Percentiles rank a stretch among this genome's conserved stretches.
These are phyloP conservation scores for Drosophila ustulata DNA, from an alignment of 2,888 invertebrate species.

Conservation along the genomic window DNA sequence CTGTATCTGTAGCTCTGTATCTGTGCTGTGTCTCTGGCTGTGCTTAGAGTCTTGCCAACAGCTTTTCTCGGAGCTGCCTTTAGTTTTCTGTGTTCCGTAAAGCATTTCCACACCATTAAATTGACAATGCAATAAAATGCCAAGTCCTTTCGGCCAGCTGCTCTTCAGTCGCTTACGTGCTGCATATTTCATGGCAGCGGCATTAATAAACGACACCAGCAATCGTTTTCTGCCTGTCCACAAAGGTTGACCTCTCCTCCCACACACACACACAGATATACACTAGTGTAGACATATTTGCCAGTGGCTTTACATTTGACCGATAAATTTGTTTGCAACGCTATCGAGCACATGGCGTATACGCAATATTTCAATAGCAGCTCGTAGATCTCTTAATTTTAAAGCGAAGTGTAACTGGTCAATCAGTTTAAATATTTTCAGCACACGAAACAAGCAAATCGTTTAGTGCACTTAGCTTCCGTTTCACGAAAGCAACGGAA, in stretches of 20 bases:
- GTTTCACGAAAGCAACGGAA: slow-evolving; percentile 68
- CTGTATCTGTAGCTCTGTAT: background rate
- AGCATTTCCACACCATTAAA: slow-evolving; percentile 81
- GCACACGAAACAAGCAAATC: slow-evolving; percentile 76
- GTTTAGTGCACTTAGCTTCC: slow-evolving; percentile 77
- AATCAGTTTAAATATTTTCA: slow-evolving; percentile 65
- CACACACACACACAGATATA: background rate
- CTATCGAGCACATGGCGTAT: slow-evolving; percentile 32
- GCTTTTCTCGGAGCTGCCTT: slow-evolving; percentile 34
- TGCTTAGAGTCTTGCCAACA: slow-evolving; percentile 31
- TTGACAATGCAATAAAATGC: slow-evolving; percentile 80
- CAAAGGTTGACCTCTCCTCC: slow-evolving; percentile 3
- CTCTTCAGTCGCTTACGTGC: slow-evolving; percentile 40
- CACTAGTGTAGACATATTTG: background rate
- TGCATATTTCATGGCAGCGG: slow-evolving; percentile 56
- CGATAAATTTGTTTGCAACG: background rate
- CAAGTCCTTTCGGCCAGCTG: slow-evolving; percentile 59
- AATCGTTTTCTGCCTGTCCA: slow-evolving; percentile 30
- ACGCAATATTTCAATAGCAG: slow-evolving; percentile 27
- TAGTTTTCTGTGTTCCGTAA: slow-evolving; percentile 49
- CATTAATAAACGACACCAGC: slow-evolving; percentile 64
- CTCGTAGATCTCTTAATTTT: slow-evolving; percentile 63
- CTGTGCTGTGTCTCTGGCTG: slow-evolving; percentile 10
- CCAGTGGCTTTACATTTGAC: background rate
- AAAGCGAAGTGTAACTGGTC: slow-evolving; percentile 60